Percentiles rank a stretch among this genome's conserved stretches.
Conservation (phyloP, 1,140 invertebrate species). For the Phocides pigmalion region DNA sequence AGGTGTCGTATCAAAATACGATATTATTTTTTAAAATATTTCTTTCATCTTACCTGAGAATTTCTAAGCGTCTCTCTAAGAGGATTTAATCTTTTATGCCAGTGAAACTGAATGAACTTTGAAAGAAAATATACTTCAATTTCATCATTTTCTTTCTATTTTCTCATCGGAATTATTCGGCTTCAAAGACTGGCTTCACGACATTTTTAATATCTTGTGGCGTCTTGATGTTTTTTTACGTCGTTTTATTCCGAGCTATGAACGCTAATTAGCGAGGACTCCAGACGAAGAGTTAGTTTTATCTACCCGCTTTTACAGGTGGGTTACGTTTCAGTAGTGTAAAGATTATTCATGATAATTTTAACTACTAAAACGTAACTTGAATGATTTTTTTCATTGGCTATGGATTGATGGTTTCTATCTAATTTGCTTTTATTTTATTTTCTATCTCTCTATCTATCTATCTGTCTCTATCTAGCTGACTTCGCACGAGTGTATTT, state of each 20-base stretch:
- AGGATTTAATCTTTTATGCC: not conserved
- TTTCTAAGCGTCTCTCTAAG: not conserved
- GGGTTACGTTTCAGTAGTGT: too few relatives aligned
- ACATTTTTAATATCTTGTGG: not conserved
- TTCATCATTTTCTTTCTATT: not conserved
- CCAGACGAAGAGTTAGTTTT: not conserved
- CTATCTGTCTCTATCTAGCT: too few relatives aligned
- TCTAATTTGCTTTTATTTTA: too few relatives aligned
- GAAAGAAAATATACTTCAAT: not conserved
- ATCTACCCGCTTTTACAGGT: not conserved
- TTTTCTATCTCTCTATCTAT: too few relatives aligned
- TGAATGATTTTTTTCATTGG: too few relatives aligned
- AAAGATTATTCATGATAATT: too few relatives aligned
- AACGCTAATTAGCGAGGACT: not conserved
- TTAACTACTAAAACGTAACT: too few relatives aligned
- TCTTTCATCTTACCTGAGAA: not conserved
- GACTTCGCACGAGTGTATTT: too few relatives aligned
- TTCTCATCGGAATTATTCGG: not conserved
- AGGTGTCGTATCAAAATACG: too few relatives aligned
- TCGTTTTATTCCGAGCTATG: not conserved
- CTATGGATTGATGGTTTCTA: too few relatives aligned
- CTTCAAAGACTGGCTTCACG: not conserved
- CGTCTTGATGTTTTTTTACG: not conserved
- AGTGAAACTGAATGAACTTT: not conserved
- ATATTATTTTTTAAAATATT: not conserved